Conservation (phyloP, 2,797 vertebrate species). For the Spondyliosoma cantharus region DNA sequence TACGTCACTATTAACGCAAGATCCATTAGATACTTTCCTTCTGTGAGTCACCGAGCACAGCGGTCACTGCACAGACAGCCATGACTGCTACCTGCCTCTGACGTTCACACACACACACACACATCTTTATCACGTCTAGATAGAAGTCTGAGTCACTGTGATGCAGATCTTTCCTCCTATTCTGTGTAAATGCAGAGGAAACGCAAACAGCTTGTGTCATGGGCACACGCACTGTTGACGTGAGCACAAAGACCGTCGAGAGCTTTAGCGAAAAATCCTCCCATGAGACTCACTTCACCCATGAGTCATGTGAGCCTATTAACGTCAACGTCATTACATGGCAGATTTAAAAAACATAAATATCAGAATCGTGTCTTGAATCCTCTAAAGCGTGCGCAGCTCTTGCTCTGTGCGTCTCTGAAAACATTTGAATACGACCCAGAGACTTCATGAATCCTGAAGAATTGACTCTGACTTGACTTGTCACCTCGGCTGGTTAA, state of each 20-base stretch:
- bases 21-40: conserved; percentile 52
- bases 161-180: conserved; percentile 32
- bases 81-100: conserved; percentile 71
- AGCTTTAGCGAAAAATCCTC: conserved; percentile 24
- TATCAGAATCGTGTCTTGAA: conserved; percentile 18
- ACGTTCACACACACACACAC: conserved; percentile 42
- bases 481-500: conserved; percentile 57
- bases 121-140: conserved; percentile 40
- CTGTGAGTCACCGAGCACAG: conserved; percentile 69
- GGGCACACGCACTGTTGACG: conserved; percentile 39
- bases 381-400: conserved; percentile 32
- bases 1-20: conserved; percentile 49
- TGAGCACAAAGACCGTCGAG: conserved; percentile 21
- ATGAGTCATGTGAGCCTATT: conserved; percentile 67
- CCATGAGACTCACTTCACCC: conserved; percentile 47
- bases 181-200: conserved; percentile 27
- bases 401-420: neutral
- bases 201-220: conserved; percentile 37
- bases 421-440: conserved; percentile 10
- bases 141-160: conserved; percentile 69
- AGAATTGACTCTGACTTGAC: conserved; percentile 50
- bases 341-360: conserved; percentile 46
- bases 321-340: conserved; percentile 40
- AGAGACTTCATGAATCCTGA: conserved; percentile 45
- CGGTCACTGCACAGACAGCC: conserved; percentile 40